A percentile compares a stretch with the other conserved stretches of the same genome.
These are phyloP conservation scores for Cotesia chilonis DNA, from an alignment of 1,140 invertebrate genomes.

Conservation along the genomic window DNA sequence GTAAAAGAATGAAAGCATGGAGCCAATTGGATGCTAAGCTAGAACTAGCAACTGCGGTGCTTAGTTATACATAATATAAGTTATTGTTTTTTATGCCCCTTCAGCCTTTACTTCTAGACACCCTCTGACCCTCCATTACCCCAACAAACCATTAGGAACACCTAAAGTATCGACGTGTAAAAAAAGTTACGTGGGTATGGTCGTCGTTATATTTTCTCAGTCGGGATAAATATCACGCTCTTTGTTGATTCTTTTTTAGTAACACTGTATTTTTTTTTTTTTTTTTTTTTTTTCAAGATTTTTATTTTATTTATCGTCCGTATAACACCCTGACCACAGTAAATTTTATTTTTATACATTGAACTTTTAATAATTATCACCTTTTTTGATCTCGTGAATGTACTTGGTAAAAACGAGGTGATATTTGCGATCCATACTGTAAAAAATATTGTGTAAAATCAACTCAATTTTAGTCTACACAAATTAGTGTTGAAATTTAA, in stretches of 20 bases:
- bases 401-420: too few species aligned
- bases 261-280: not conserved
- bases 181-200: not conserved
- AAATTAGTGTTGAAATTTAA: too few species aligned
- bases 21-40: too few species aligned
- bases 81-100: not conserved
- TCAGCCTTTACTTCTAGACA: slow-evolving; percentile 10
- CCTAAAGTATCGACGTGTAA: slow-evolving; percentile 11
- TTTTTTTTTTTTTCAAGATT: not conserved
- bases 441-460: too few species aligned
- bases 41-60: not conserved
- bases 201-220: slow-evolving; percentile 1
- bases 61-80: not conserved
- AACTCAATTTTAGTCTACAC: too few species aligned
- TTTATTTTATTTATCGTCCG: too few species aligned
- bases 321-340: too few species aligned
- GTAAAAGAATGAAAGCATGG: too few species aligned
- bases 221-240: not conserved
- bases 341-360: not conserved
- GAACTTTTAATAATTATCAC: not conserved
- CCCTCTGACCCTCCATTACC: not conserved
- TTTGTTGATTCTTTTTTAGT: not conserved
- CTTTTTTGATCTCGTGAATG: too few species aligned
- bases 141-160: slow-evolving; percentile 24
- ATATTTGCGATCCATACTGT: too few species aligned